Evolutionary conservation across 2,797 vertebrate species (phyloP).

Genomic region (Trematomus bernacchii): DNA sequence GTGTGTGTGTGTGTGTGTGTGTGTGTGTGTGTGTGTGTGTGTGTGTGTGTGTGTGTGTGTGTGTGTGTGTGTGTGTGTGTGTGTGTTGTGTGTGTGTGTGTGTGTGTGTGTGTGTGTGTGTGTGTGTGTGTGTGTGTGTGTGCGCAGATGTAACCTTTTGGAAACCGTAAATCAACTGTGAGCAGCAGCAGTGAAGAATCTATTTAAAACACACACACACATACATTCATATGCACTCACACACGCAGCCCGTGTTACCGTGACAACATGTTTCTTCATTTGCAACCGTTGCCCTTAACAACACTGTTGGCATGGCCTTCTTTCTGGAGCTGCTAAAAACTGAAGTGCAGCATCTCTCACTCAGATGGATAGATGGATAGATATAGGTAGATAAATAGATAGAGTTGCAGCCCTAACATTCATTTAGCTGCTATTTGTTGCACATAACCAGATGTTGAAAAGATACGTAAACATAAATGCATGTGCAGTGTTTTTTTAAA

Average conservation of each 20-base stretch:
- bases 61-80: too few species aligned
- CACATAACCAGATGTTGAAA: not conserved
- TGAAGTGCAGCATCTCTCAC: constrained; percentile 38
- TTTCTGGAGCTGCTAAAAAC: constrained; percentile 53
- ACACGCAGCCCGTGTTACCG: constrained; percentile 64
- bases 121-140: not conserved
- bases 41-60: too few species aligned
- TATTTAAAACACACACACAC: constrained; percentile 68
- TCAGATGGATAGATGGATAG: not conserved
- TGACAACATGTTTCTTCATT: constrained; percentile 79
- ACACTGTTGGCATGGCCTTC: constrained; percentile 70
- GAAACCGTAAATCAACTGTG: constrained; percentile 54
- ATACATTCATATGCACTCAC: constrained; percentile 17
- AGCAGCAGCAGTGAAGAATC: constrained; percentile 54
- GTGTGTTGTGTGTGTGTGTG: not conserved
- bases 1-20: not conserved
- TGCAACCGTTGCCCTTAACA: constrained; percentile 78
- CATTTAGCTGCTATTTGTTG: too few species aligned
- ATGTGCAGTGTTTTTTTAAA: not conserved
- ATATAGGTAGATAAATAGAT: too few species aligned
- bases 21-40: too few species aligned
- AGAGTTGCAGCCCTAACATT: too few species aligned
- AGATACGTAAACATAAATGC: not conserved
- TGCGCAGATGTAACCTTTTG: constrained; percentile 13
- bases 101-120: constrained; percentile 14